Percentiles rank a stretch among this genome's conserved stretches.
Evolutionary conservation across 1,140 invertebrate genomes (phyloP).

Genomic region (Lycorma delicatula): DNA sequence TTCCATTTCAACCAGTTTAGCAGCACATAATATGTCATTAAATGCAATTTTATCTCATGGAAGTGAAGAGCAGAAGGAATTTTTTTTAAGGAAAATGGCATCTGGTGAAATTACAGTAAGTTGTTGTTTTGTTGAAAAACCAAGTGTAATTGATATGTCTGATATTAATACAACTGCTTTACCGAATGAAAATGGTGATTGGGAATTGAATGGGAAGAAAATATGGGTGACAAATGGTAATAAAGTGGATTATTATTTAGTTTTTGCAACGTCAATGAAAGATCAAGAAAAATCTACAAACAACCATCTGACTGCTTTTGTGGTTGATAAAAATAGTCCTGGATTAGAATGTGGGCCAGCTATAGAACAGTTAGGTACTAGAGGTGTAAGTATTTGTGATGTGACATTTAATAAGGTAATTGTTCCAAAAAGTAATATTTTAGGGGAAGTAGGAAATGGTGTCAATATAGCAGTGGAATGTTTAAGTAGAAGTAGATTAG

Average conservation of each 20-base stretch:
- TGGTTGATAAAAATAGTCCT: conserved; percentile 13
- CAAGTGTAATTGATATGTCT: conserved; percentile 14
- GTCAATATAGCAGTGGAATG: conserved; percentile 10
- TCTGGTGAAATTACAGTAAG: conserved; percentile 10
- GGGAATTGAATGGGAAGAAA: conserved; percentile 20
- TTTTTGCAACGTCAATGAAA: conserved; percentile 3
- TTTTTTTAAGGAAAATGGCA: conserved; percentile 15
- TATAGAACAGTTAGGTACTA: conserved; percentile 3
- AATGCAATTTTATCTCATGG: conserved; percentile 9
- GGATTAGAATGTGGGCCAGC: conserved; percentile 5
- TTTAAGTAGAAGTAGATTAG: conserved; percentile 6
- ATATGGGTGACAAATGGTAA: conserved; percentile 21
- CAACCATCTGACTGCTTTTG: conserved; percentile 8
- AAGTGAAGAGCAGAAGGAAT: conserved; percentile 16
- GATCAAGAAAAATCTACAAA: too few species aligned
- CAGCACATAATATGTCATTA: neutral
- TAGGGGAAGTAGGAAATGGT: conserved; percentile 9
- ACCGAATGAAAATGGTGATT: neutral
- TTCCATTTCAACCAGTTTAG: neutral
- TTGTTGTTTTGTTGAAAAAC: conserved; percentile 16
- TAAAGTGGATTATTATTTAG: conserved; percentile 20
- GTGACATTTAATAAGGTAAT: conserved; percentile 6
- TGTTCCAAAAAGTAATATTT: conserved; percentile 1
- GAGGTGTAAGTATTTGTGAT: conserved; percentile 5
- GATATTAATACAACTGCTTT: conserved; percentile 2